phyloP scores from a whole-genome alignment of 2,113 vertebrate species.

The Triplophysa dalaica region DNA sequence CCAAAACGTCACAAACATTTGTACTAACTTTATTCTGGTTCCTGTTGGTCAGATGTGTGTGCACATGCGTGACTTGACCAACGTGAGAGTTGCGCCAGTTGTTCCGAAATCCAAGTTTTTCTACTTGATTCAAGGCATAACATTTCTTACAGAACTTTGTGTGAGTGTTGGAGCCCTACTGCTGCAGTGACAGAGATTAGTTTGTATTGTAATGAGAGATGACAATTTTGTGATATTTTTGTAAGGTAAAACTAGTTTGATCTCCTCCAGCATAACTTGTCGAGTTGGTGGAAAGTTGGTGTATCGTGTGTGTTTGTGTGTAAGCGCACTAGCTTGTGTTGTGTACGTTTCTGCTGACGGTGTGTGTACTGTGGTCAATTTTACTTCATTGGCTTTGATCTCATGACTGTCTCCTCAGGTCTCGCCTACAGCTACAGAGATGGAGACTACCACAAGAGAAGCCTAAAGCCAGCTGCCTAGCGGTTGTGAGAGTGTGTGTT shows the following conservation, averaged over 20 bases:
- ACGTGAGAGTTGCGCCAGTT: too few species aligned
- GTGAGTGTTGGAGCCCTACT: too few species aligned
- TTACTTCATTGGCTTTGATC: conserved; percentile 9
- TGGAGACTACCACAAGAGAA: conserved; percentile 13
- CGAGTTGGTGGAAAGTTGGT: not conserved
- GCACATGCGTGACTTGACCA: too few species aligned
- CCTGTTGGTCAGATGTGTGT: too few species aligned
- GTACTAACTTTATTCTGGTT: too few species aligned
- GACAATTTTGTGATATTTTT: not conserved
- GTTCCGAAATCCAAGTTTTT: too few species aligned
- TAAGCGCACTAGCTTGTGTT: too few species aligned
- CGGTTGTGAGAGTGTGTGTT: conserved; percentile 28
- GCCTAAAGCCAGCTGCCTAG: conserved; percentile 37
- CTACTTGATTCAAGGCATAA: too few species aligned
- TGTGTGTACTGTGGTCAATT: conserved; percentile 44
- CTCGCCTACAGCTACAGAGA: conserved; percentile 28
- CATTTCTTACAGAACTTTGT: not conserved
- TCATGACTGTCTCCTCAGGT: not conserved
- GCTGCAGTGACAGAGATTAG: not conserved
- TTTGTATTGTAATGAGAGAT: not conserved
- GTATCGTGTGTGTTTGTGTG: not conserved
- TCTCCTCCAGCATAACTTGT: not conserved
- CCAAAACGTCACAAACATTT: too few species aligned
- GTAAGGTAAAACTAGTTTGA: not conserved
- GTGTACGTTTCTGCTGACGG: not conserved